Evolutionary conservation across 2,113 vertebrate genomes (phyloP).

Genomic region (Microcebus ravelobensis): DNA sequence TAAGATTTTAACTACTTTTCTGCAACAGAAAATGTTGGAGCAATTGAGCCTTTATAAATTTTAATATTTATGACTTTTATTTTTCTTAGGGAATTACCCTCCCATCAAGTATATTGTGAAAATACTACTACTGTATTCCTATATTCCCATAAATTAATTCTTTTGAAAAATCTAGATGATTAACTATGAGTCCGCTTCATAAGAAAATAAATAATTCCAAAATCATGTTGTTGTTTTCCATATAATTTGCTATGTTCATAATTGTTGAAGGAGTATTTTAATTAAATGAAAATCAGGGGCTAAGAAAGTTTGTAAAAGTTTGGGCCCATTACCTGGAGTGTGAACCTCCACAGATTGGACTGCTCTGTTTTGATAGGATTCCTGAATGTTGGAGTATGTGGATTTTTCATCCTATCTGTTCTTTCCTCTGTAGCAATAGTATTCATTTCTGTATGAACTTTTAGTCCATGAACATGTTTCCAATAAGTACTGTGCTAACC

Average conservation of each 20-base stretch:
- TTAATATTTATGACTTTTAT: conserved; percentile 71
- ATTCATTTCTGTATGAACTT: not conserved
- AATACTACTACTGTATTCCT: conserved; percentile 51
- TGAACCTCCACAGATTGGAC: not conserved
- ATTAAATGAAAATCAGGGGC: not conserved
- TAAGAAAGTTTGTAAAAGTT: not conserved
- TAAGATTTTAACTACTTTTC: conserved; percentile 88
- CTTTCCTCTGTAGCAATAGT: not conserved
- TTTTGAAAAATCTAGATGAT: conserved; percentile 36
- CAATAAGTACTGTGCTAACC: not conserved
- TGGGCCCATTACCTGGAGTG: not conserved
- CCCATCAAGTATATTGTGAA: conserved; percentile 67
- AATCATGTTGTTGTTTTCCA: not conserved
- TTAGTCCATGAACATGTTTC: not conserved
- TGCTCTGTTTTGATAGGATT: not conserved
- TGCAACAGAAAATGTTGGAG: conserved; percentile 81
- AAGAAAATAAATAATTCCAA: conserved; percentile 44
- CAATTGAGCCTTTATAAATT: conserved; percentile 76
- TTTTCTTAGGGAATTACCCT: conserved; percentile 70
- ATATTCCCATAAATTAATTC: conserved; percentile 26
- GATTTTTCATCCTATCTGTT: not conserved
- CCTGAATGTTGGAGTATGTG: not conserved
- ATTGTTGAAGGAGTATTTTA: not conserved
- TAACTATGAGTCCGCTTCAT: conserved; percentile 11
- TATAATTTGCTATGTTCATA: conserved; percentile 12